Evolutionary conservation across 2,888 invertebrate genomes (phyloP), one percentile per base, ranked within the genome.

Genomic region (Allolobophora icterica): DNA sequence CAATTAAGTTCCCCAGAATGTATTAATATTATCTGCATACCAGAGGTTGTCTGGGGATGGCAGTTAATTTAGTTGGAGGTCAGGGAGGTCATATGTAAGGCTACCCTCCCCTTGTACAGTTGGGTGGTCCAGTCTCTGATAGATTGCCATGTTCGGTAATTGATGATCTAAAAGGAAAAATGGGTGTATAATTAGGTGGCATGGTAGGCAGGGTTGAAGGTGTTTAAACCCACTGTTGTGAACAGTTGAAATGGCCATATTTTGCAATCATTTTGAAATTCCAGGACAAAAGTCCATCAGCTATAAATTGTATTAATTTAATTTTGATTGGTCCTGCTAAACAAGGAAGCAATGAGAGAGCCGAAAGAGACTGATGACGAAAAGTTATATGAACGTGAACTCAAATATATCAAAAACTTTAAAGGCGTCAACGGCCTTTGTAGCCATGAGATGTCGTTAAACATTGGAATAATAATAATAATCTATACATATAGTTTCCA

Each of bases 21-120:
- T 71, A 71, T 71, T 71, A 71, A 71, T 71, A 71, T 71, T 71
- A 71, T 71, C 71, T 71, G 71, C 30, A 71, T 71, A n/a, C 71
- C 71, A 71, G 71, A 71, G 71, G 30, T 30, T 5, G 71, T 71
- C 71, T n/a, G 71, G 71, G 71, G 71, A n/a, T 71, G 71, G 11
- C n/a, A 8, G 11, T 30, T n/a, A n/a, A 71, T 71, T 71, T 71
- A n/a, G 71, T 71, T 1, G 8, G 30, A 71, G 30, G n/a, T 71
- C 71, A 71, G 71, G 8, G 30, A 71, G 30, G n/a, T 71, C 71
- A 71, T 30, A 71, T 71, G n/a, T 71, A 71, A n/a, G 0, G 52
- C 30, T 71, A n/a, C 71, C n/a, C 71, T n/a, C n/a, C 71, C 71
- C 71, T 71, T 71, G 71, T 71, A 11, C 30, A 71, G n/a, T 2